Evolutionary conservation across 2,888 invertebrate genomes (phyloP), one percentile per base, ranked within the genome.

Genomic region (Metallyticus violacea): DNA sequence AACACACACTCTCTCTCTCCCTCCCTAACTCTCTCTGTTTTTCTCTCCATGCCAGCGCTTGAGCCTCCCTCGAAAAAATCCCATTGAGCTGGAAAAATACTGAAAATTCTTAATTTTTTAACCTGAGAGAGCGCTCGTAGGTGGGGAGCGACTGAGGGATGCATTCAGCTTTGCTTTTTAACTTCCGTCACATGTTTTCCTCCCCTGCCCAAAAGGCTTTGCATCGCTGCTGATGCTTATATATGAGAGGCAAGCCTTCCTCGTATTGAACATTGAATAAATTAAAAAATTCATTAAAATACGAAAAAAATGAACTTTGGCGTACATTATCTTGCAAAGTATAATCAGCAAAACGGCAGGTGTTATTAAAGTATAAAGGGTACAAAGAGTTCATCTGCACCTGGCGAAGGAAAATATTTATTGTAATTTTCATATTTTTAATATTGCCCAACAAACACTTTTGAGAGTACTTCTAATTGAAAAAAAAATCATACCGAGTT

Each of bases 81-180:
- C 40, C 40, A 62, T 62, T 62, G 40, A 62, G 40, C 40, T 62
- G 40, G 40, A 77, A 83, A 83, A 83, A 83, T 83, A 77, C 83
- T 83, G 77, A 77, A 83, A 83, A 83, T 77, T 77, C 83, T 83
- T 83, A 83, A 83, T 83, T 83, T 83, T 77, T 77, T 28, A 77
- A 25, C 28, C 83, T 28, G 62, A 22, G 40, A 62, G 40, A 62
- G 40, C 40, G 40, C 15, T 62, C 40, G 40, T 62, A 62, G 40
- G 40, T 62, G 40, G 40, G 40, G 40, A 22, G 4, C 15, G 30
- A 7, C 30, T 30, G 30, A 30, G 30, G 30, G 30, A 7, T 40
- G 40, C 40, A 62, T 62, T 62, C 40, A 62, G 40, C 40, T 62
- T 62, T 62, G 40, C 40, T 62, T 62, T 62, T 62, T 62, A 62